phyloP scores from a whole-genome alignment of 2,888 invertebrate species.

The Andrena bicolor region DNA sequence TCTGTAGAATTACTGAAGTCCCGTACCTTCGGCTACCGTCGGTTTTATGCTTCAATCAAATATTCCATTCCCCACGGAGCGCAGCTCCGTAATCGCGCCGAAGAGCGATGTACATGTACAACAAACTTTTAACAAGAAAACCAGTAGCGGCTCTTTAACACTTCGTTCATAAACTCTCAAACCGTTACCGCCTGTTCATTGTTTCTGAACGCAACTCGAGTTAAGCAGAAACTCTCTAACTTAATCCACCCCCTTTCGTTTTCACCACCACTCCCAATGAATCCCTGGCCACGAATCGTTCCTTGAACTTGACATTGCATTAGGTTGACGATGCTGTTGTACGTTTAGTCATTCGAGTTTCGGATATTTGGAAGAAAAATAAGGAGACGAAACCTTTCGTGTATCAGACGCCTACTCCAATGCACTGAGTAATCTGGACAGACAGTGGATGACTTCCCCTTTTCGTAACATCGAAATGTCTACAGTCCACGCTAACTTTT shows the following conservation, averaged over 20 bases:
- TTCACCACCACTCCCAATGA: slow-evolving; percentile 28
- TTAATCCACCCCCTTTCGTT: slow-evolving; percentile 34
- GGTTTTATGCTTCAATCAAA: not conserved
- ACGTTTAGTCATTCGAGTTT: too few relatives aligned
- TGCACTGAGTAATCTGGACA: not conserved
- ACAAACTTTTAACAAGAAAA: slow-evolving; percentile 36
- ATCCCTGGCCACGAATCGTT: slow-evolving; percentile 51
- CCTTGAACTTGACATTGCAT: slow-evolving; percentile 2
- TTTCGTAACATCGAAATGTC: not conserved
- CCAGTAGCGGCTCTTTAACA: slow-evolving; percentile 33
- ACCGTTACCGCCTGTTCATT: slow-evolving; percentile 36
- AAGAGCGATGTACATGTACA: not conserved
- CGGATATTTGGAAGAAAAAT: too few relatives aligned
- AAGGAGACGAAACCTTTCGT: not conserved
- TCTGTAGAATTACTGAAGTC: not conserved
- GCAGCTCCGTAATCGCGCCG: slow-evolving; percentile 11
- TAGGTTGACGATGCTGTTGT: not conserved
- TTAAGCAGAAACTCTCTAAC: slow-evolving; percentile 48
- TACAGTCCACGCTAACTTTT: not conserved
- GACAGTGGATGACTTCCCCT: not conserved
- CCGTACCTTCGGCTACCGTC: not conserved
- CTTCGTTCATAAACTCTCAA: slow-evolving; percentile 48
- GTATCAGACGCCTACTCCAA: not conserved
- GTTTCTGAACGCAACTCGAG: slow-evolving; percentile 30
- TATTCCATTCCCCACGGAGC: not conserved